Percentiles rank a stretch among this genome's conserved stretches.
Conservation (phyloP, 2,888 invertebrate genomes). For the Trilocha varians region DNA sequence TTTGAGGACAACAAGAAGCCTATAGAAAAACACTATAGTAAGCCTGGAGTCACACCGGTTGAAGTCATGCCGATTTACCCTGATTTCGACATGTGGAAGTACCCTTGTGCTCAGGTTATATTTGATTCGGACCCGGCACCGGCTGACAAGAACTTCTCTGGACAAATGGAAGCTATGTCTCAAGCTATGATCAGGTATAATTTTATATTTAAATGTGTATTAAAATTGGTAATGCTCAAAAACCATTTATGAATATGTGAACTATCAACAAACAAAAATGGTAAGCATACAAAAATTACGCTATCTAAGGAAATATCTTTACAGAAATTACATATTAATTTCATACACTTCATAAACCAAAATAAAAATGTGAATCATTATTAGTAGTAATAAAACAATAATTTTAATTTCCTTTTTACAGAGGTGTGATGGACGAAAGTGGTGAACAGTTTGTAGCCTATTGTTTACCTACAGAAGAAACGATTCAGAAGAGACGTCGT, state of each 20-base stretch:
- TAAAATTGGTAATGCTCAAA: too few relatives aligned
- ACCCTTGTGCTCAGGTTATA: constrained; percentile 97
- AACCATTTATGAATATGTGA: too few relatives aligned
- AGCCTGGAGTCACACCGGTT: constrained; percentile 93
- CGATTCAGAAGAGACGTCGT: constrained; percentile 88
- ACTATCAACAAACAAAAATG: too few relatives aligned
- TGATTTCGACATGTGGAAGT: constrained; percentile 97
- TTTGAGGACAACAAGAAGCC: constrained; percentile 91
- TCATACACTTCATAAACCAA: too few relatives aligned
- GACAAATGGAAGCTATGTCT: constrained; percentile 97
- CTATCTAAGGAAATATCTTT: too few relatives aligned
- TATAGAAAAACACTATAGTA: constrained; percentile 95
- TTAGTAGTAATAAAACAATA: too few relatives aligned
- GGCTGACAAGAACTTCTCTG: constrained; percentile 86
- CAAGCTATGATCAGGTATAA: constrained; percentile 99
- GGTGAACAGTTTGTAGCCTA: constrained; percentile 99
- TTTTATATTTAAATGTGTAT: too few relatives aligned
- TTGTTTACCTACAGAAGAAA: constrained; percentile 95
- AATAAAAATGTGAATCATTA: too few relatives aligned
- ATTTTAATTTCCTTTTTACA: constrained; percentile 37
- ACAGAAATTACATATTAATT: too few relatives aligned
- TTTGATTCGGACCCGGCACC: constrained; percentile 99
- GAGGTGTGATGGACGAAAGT: constrained; percentile 99
- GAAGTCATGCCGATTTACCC: constrained; percentile 91
- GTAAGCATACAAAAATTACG: too few relatives aligned